Evolutionary conservation across 2,113 vertebrate genomes (phyloP).

Genomic region (Sitta europaea): DNA sequence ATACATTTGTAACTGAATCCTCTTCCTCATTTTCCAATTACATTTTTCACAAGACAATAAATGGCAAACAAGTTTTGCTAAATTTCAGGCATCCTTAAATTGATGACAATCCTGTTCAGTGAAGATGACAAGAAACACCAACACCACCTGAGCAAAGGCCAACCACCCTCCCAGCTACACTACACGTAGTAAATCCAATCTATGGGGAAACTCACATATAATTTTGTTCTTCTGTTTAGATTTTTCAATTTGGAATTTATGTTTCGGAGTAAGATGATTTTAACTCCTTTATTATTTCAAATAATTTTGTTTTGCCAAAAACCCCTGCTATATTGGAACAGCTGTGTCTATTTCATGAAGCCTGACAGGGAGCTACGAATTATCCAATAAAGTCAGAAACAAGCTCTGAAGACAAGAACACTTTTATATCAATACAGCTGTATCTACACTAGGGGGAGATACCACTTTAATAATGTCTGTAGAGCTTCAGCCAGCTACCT

Average conservation of each 20-base stretch:
- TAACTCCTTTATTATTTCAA: background rate
- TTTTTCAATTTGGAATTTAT: background rate
- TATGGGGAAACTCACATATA: background rate
- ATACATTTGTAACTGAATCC: background rate
- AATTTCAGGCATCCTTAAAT: background rate
- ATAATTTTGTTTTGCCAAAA: background rate
- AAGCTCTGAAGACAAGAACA: background rate
- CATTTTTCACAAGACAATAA: background rate
- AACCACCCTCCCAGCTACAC: background rate
- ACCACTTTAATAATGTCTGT: slow-evolving; percentile 26
- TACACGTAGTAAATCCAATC: background rate
- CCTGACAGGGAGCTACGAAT: background rate
- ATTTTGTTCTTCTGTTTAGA: background rate
- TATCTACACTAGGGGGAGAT: slow-evolving; percentile 50
- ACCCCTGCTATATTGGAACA: background rate
- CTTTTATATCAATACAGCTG: slow-evolving; percentile 3
- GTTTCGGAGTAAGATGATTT: background rate
- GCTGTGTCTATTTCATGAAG: background rate
- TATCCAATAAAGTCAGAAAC: background rate
- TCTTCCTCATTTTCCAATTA: background rate
- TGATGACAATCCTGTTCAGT: background rate
- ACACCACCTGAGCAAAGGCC: background rate
- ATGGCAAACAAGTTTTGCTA: background rate
- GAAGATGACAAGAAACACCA: background rate
- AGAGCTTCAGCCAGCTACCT: background rate